phyloP scores from a whole-genome alignment of 2,888 invertebrate genomes.

The Campoplex capitator region DNA sequence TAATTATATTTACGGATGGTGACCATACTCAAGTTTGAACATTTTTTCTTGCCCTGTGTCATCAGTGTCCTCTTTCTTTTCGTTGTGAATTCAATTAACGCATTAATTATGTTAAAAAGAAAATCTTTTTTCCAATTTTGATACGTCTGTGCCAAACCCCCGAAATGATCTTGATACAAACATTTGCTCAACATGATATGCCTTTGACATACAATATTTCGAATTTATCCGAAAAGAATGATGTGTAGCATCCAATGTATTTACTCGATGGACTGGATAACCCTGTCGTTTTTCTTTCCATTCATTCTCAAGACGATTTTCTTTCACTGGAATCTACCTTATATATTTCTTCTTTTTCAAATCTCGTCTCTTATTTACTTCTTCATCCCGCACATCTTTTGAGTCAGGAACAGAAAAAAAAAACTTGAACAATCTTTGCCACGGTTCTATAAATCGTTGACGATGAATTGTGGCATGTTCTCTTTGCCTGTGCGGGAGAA shows the following conservation, averaged over 20 bases:
- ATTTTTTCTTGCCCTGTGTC: too few relatives aligned
- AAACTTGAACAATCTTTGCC: slow-evolving; percentile 19
- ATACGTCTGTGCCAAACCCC: not conserved
- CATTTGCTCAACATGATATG: not conserved
- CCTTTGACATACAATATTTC: slow-evolving; percentile 27
- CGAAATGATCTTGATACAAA: not conserved
- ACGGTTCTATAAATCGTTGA: slow-evolving; percentile 39
- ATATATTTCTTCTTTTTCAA: slow-evolving; percentile 19
- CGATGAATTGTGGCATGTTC: slow-evolving; percentile 48
- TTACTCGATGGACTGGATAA: slow-evolving; percentile 40
- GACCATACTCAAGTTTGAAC: too few relatives aligned
- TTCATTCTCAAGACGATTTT: slow-evolving; percentile 46
- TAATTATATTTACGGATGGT: too few relatives aligned
- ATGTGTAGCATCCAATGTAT: slow-evolving; percentile 5
- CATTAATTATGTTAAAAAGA: not conserved
- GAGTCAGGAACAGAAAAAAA: not conserved
- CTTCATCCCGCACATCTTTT: slow-evolving; percentile 3
- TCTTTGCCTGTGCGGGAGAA: slow-evolving; percentile 30
- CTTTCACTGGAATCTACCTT: slow-evolving; percentile 44
- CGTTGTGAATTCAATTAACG: not conserved
- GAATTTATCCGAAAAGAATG: slow-evolving; percentile 25
- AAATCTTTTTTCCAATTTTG: too few relatives aligned
- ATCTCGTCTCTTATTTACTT: slow-evolving; percentile 18
- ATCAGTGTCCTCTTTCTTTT: too few relatives aligned
- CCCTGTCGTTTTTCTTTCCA: slow-evolving; percentile 31